Base-by-base conservation (phyloP, 2,888 invertebrate species). In the Cetonia aurata region DNA sequence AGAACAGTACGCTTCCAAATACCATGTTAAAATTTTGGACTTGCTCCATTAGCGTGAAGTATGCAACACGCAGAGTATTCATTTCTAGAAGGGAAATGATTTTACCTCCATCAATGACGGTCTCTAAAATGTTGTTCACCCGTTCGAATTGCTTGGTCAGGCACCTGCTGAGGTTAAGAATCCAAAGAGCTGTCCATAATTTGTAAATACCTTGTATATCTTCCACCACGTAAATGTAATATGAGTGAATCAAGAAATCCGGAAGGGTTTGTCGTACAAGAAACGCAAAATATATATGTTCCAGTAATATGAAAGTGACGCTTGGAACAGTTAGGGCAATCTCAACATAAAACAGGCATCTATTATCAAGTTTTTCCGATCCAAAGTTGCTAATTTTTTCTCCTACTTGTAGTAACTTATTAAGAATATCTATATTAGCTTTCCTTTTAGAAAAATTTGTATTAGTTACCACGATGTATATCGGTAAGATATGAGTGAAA, bases 121-220 rank as follows among this genome's bases (percentile, higher is more conserved):
- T 10, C 8, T 33, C 42, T 44, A 59, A 46, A 25, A 59, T 59
- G 12, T 12, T 12, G n/a, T 59, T 59, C n/a, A 59, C 9, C 2
- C 13, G 44, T 59, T 46, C 12, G 4, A 46, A 42, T 12, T 59
- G 59, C 17, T 46, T 6, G 3, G 13, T 46, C 1, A 59, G 10
- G 6, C 6, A 13, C 17, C 17, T n/a, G 25, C 19, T 46, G 4
- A 59, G 1, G 8, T 46, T 59, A 3, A 12, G 1, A 10, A 59
- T 59, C 42, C 44, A n/a, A 4, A 59, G n/a, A n/a, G 46, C 59
- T 0, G 46, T 59, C 3, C 10, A 17, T n/a, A 59, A 12, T 6
- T 15, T 25, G 1, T 46, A 25, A 3, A 25, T n/a, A 1, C 25
- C 6, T 12, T 59, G 44, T 1, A 59, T 41, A 57, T 41, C 41